Base-by-base conservation (phyloP, 2,888 invertebrate genomes). In the Drepanosiphum platanoidis region DNA sequence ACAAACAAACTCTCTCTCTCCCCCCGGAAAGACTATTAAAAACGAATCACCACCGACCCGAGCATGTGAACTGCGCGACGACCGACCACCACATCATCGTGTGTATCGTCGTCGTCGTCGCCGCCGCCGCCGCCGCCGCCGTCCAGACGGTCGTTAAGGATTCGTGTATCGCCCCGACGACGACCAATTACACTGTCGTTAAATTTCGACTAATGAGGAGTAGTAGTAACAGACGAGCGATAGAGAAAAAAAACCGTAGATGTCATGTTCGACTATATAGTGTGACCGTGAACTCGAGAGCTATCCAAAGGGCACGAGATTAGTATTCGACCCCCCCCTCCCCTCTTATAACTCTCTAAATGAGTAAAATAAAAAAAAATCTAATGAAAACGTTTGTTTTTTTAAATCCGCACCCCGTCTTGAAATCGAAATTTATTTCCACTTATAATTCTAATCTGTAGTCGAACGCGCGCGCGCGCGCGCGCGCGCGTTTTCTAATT, bases 231-330 rank as follows among this genome's bases (percentile, higher is more conserved):
- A 79, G 66, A 79, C 8, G n/a, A 78, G 18, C 71, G 71, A 58
- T 72, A 71, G 71, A 58, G 70, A 70, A 80, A 81, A 27, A 70
- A 58, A 71, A 70, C 52, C 81, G 36, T 71, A 72, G 58, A 71
- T 70, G 71, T 71, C 36, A 39, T 71, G 70, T 52, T 70, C 52
- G n/a, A 36, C 22, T 9, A 46, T 4, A 18, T n/a, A n/a, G n/a
- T n/a, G 39, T 64, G 82, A 82, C 82, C 82, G 61, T 82, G 82
- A 82, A 82, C 82, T 82, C 72, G 71, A 61, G 61, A 72, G 39
- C 81, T 71, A 81, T 61, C n/a, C 72, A 71, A 61, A 82, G 81
- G 52, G 39, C 81, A 82, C 39, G 36, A 52, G 34, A 80, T 34
- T 32, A 70, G 70, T 70, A 18, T 61, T 27, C 61, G 46, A 52